Percentiles rank a stretch among this genome's conserved stretches.
Conservation (phyloP, 2,888 invertebrate species). For the Miltochrista miniata region DNA sequence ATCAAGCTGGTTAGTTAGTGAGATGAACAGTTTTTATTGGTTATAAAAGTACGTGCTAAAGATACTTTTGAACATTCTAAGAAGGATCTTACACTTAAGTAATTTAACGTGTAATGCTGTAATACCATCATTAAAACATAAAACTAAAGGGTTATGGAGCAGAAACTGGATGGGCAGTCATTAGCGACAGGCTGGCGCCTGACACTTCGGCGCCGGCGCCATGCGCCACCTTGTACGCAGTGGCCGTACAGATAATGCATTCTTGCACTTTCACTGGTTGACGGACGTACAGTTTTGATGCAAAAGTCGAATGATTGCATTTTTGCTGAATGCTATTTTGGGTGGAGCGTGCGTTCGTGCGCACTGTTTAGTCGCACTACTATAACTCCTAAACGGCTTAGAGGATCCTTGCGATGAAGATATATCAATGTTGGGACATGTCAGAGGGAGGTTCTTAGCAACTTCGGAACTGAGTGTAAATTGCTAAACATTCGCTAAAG, state of each 20-base stretch:
- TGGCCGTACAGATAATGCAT: conserved; percentile 46
- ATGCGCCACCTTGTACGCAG: conserved; percentile 17
- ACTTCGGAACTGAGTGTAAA: too few species aligned
- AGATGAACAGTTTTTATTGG: background rate
- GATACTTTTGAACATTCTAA: background rate
- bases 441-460: too few species aligned
- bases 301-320: too few species aligned
- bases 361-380: too few species aligned
- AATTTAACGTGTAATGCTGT: conserved; percentile 20
- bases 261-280: conserved; percentile 70
- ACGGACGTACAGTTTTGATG: conserved; percentile 22
- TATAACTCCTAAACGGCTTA: too few species aligned
- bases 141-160: conserved; percentile 42
- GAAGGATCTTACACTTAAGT: conserved; percentile 6
- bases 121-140: conserved; percentile 22
- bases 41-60: background rate
- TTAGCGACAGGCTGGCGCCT: conserved; percentile 46
- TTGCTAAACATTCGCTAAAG: too few species aligned
- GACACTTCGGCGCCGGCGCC: conserved; percentile 11
- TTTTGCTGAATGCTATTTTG: too few species aligned
- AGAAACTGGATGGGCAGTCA: conserved; percentile 44
- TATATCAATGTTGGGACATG: too few species aligned
- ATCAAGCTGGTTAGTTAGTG: too few species aligned
- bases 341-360: too few species aligned
- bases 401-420: too few species aligned